Conservation (phyloP, 2,113 vertebrate species). For the Thomomys bottae region DNA sequence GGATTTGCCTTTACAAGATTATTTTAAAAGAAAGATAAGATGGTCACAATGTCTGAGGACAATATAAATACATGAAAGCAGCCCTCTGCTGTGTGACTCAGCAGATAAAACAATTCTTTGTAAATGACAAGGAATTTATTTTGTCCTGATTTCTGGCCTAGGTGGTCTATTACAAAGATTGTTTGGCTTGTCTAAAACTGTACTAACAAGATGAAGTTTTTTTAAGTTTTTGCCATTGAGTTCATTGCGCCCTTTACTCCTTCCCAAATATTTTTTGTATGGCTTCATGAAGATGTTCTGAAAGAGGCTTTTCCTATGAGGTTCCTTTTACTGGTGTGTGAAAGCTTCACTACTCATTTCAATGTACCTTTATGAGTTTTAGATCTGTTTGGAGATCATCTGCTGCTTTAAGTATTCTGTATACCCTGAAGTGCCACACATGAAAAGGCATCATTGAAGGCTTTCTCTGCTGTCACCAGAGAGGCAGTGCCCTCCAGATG, state of each 20-base stretch:
- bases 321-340: slow-evolving; percentile 74
- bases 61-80: slow-evolving; percentile 28
- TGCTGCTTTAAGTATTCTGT: background rate
- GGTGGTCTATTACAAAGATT: slow-evolving; percentile 52
- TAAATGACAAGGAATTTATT: background rate
- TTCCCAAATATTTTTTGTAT: slow-evolving; percentile 41
- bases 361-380: slow-evolving; percentile 65
- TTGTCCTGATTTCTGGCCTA: slow-evolving; percentile 41
- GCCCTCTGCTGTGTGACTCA: slow-evolving; percentile 31
- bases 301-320: slow-evolving; percentile 67
- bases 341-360: slow-evolving; percentile 71
- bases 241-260: slow-evolving; percentile 58
- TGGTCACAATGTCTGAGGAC: slow-evolving; percentile 31
- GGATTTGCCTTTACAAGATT: slow-evolving; percentile 57
- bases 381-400: slow-evolving; percentile 5
- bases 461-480: slow-evolving; percentile 7
- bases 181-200: slow-evolving; percentile 40
- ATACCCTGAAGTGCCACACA: slow-evolving; percentile 3
- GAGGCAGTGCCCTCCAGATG: background rate
- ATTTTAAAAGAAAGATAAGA: slow-evolving; percentile 60
- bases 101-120: background rate
- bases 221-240: slow-evolving; percentile 31
- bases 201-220: slow-evolving; percentile 66
- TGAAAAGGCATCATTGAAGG: slow-evolving; percentile 14
- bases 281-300: slow-evolving; percentile 50